Base-by-base conservation (phyloP, 2,888 invertebrate species). In the Cactoblastis cactorum region DNA sequence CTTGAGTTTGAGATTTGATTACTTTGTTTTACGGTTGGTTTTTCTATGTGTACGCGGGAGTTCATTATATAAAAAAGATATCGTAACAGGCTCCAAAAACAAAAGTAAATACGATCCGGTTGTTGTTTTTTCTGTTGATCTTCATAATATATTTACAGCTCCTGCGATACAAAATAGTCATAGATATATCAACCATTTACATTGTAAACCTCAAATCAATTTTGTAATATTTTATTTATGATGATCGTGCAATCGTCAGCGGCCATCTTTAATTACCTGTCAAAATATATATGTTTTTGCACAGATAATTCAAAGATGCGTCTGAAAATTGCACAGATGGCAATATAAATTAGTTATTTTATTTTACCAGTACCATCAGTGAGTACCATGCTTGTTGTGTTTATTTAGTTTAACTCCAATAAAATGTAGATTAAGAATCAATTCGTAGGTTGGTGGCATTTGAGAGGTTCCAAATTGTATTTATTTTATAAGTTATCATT, bases 351-450 rank as follows among this genome's bases (percentile, higher is more conserved):
- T n/a, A n/a, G 5, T 28, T 28, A 28, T 28, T 28, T 6, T 28
- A 28, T n/a, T 43, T 43, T 43, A 43, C 28, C 28, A 9, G n/a
- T 41, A 41, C 12, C 12, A 12, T 12, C 1, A n/a, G 33, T 33
- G 33, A 33, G 37, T 59, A 63, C 54, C 51, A 56, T 46, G 55
- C 59, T 58, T 69, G 69, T 69, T 69, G 62, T 63, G 65, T 68
- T 71, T 55, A 53, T 56, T 64, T 67, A 63, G 61, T 63, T 67
- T 60, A 62, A 59, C 11, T 39, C 35, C 17, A 43, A 9, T 33
- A 35, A 24, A 43, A 41, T 53, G 33, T 47, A 55, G 37, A 24
- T 64, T 63, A 56, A 57, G 57, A 34, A 53, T 57, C 39, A 55
- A 51, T 56, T 51, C 49, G 35, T 22, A 58, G 47, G 50, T 37